phyloP scores from a whole-genome alignment of 2,113 vertebrate species.

The Himantopus leucocephalus region DNA sequence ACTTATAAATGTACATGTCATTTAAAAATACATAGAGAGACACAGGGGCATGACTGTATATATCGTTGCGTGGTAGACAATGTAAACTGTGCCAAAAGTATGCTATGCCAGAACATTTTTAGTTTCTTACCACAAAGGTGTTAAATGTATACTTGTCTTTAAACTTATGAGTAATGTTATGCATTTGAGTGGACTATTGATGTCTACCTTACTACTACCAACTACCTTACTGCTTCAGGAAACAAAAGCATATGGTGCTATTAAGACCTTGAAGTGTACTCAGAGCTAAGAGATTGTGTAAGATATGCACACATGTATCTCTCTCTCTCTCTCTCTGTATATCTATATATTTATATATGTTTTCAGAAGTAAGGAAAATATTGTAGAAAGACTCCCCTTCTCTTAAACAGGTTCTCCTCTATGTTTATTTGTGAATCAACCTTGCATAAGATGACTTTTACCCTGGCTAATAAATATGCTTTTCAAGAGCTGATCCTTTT shows the following conservation, averaged over 20 bases:
- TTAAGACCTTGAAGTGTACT: not conserved
- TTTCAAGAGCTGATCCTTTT: not conserved
- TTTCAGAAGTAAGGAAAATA: not conserved
- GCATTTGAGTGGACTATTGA: not conserved
- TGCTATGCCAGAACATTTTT: not conserved
- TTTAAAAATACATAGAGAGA: not conserved
- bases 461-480: not conserved
- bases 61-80: accelerated
- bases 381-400: not conserved
- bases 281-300: not conserved
- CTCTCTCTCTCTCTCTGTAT: not conserved
- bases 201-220: not conserved
- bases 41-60: not conserved
- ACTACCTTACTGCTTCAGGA: not conserved
- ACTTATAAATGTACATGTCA: not conserved
- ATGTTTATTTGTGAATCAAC: not conserved
- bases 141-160: not conserved
- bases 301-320: too few relatives aligned
- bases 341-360: not conserved
- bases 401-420: not conserved
- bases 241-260: not conserved
- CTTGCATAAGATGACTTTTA: not conserved
- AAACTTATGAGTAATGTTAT: not conserved
- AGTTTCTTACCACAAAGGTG: not conserved
- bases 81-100: not conserved